Evolutionary conservation across 2,113 vertebrate species (phyloP), one percentile per base, ranked within the genome.

Genomic region (Rhombomys opimus): DNA sequence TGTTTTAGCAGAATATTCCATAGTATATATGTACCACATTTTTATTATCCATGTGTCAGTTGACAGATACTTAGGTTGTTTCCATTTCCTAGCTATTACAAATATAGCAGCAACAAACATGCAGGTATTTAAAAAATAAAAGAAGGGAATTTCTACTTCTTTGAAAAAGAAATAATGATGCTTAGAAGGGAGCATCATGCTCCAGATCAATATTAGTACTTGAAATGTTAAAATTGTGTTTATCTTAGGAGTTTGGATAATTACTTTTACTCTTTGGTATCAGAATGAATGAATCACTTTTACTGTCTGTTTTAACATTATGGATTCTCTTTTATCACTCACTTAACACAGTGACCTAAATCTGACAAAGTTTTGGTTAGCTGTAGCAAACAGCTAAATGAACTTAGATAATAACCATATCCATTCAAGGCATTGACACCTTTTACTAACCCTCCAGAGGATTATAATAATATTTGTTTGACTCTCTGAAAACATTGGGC

Each of bases 381-480:
- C 57, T 93, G 80, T 82, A 94, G 85, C 52, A 81, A 91, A n/a
- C 57, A 97, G 10, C 27, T 50, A 88, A 77, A 67, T 54, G 59
- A 93, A 93, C n/a, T 80, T 95, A 80, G 14, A 59, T 25, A 87
- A 86, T 90, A 90, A 80, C 75, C 35, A 38, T 94, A 32, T 94
- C 89, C 73, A 95, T 91, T 89, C 18, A 89, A 67, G 59, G 2
- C n/a, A 72, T 91, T 89, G 75, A 54, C 38, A 73, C 10, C 32
- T 92, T 75, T n/a, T 57, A 93, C 41, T 59, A 22, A 76, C 23
- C 30, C 27, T 32, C 25, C 23, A 72, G 50, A 52, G 14, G 68
- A 54, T 77, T 93, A 81, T 20, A 85, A n/a, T 93, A 89, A 95
- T 52, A 86, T 85, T 93, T 94, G 59, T 54, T 80, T 86, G 77